Evolutionary conservation across 1,140 invertebrate species (phyloP).

Genomic region (Gonioctena quinquepunctata): DNA sequence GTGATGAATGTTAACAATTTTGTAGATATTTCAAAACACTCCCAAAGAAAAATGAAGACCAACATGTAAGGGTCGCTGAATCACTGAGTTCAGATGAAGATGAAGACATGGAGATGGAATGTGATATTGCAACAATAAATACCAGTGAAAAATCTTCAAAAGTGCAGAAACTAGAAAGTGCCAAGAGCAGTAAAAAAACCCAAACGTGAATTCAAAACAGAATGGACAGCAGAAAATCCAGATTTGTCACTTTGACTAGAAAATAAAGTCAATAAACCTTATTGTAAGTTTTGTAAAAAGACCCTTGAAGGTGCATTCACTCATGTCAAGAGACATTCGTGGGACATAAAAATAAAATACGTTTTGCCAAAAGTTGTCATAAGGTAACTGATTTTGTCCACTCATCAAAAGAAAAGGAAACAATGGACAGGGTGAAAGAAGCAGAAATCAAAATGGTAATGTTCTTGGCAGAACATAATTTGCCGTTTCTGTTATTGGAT

Average conservation of each 20-base stretch:
- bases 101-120: background rate
- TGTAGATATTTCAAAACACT: background rate
- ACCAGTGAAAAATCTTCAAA: background rate
- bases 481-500: constrained; percentile 11
- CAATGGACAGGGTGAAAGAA: background rate
- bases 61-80: background rate
- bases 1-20: background rate
- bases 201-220: background rate
- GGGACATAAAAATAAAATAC: background rate
- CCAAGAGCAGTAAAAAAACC: background rate
- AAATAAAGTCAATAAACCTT: no score
- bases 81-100: background rate
- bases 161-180: background rate
- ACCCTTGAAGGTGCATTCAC: no score
- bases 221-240: no score
- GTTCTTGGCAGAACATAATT: constrained; percentile 18
- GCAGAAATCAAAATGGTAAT: constrained; percentile 16
- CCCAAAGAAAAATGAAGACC: background rate
- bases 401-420: constrained; percentile 6
- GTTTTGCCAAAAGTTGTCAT: background rate
- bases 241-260: no score
- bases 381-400: background rate
- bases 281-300: no score
- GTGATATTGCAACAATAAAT: background rate
- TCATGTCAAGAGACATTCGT: no score